A percentile compares a stretch with the other conserved stretches of the same genome.
phyloP scores from a whole-genome alignment of 1,140 invertebrate species.

The Acyrthosiphon pisum region DNA sequence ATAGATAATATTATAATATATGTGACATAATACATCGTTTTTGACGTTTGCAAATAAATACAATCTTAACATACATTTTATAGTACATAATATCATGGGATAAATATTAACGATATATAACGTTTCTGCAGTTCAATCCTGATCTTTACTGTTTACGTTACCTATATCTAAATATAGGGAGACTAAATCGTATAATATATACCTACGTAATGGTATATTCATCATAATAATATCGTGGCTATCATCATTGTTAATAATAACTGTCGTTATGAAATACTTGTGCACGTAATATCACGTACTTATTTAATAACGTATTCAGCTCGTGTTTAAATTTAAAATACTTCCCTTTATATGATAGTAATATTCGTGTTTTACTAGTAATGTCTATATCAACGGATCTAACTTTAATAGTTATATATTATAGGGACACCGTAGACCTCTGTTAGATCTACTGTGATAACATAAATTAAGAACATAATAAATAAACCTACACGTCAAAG shows the following conservation, averaged over 20 bases:
- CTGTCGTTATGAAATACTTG: constrained; percentile 3
- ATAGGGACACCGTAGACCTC: background rate
- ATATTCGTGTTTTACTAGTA: constrained; percentile 23
- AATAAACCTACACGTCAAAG: constrained; percentile 1
- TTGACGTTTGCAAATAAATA: background rate
- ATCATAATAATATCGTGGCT: background rate
- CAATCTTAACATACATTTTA: background rate
- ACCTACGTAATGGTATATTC: background rate
- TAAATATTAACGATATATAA: background rate
- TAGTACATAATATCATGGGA: background rate
- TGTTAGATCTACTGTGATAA: background rate
- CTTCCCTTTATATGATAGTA: constrained; percentile 6
- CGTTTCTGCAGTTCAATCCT: background rate
- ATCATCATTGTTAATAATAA: constrained; percentile 25
- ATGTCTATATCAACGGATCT: constrained; percentile 12
- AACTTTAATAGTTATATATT: background rate
- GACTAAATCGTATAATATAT: background rate
- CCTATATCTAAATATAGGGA: background rate
- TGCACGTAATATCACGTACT: background rate
- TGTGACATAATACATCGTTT: background rate
- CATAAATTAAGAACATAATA: background rate
- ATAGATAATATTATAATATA: background rate
- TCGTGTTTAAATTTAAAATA: constrained; percentile 36
- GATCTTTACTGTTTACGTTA: background rate
- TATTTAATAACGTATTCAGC: constrained; percentile 29